Conservation (phyloP, 2,113 vertebrate species). For the Melozone crissalis region DNA sequence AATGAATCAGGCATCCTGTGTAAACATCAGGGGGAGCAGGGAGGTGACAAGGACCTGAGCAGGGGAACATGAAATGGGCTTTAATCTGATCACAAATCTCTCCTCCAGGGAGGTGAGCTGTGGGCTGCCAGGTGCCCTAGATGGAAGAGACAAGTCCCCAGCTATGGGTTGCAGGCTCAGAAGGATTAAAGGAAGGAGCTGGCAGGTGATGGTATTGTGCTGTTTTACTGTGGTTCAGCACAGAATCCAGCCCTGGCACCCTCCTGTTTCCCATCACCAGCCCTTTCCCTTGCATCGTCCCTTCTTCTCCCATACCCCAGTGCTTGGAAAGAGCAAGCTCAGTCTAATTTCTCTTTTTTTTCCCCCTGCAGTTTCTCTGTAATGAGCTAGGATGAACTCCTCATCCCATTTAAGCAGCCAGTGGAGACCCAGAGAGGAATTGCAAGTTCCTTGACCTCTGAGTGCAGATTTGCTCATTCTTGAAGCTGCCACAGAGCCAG, state of each 20-base stretch:
- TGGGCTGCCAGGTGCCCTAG: background rate
- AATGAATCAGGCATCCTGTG: conserved; percentile 22
- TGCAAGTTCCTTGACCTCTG: background rate
- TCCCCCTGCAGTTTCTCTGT: background rate
- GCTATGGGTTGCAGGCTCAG: background rate
- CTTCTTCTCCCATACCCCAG: background rate
- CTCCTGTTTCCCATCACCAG: background rate
- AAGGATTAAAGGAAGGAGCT: conserved; percentile 9
- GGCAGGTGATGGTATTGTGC: background rate
- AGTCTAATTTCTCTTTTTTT: rapidly evolving
- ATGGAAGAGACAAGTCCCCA: conserved; percentile 12
- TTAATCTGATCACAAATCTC: conserved; percentile 40
- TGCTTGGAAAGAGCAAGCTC: background rate
- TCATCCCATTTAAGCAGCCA: background rate
- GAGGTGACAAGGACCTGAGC: background rate
- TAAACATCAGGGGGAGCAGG: conserved; percentile 28
- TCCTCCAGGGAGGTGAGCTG: background rate
- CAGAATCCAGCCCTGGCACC: background rate
- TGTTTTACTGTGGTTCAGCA: background rate
- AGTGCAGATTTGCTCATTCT: background rate
- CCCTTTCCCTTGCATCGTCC: background rate
- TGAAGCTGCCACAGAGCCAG: background rate
- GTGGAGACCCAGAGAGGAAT: background rate
- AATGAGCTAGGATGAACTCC: background rate
- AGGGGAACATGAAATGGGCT: conserved; percentile 35